Conservation (phyloP, 2,113 vertebrate species). For the Cheirogaleus medius region DNA sequence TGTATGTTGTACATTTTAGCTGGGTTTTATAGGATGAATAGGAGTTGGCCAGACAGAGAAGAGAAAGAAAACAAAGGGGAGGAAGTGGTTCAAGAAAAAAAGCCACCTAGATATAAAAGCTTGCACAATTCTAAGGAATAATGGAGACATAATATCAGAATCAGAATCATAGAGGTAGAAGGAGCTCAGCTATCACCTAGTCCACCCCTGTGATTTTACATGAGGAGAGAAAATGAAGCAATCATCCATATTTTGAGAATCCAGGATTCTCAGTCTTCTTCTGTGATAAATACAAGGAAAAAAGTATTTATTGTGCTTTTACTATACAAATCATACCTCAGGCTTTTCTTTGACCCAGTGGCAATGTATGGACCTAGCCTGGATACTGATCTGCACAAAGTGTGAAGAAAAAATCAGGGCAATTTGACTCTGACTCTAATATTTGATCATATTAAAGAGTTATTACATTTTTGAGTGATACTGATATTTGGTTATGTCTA, state of each 20-base stretch:
- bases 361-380: not conserved
- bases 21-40: not conserved
- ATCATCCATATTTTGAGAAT: not conserved
- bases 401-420: not conserved
- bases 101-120: not conserved
- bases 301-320: not conserved
- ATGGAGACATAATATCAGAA: not conserved
- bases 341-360: not conserved
- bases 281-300: not conserved
- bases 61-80: not conserved
- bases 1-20: not conserved
- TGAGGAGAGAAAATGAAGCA: not conserved
- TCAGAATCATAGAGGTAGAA: not conserved
- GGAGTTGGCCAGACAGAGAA: not conserved
- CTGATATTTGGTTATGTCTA: not conserved
- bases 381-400: not conserved
- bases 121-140: not conserved
- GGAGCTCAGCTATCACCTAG: not conserved
- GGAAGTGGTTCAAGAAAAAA: not conserved
- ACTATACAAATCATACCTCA: not conserved
- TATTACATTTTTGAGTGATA: not conserved
- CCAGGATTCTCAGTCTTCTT: not conserved
- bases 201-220: not conserved
- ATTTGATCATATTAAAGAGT: not conserved
- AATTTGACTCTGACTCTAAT: slow-evolving; percentile 22